Base-by-base conservation (phyloP, 2,888 invertebrate genomes). In the Hirudinaria manillensis region DNA sequence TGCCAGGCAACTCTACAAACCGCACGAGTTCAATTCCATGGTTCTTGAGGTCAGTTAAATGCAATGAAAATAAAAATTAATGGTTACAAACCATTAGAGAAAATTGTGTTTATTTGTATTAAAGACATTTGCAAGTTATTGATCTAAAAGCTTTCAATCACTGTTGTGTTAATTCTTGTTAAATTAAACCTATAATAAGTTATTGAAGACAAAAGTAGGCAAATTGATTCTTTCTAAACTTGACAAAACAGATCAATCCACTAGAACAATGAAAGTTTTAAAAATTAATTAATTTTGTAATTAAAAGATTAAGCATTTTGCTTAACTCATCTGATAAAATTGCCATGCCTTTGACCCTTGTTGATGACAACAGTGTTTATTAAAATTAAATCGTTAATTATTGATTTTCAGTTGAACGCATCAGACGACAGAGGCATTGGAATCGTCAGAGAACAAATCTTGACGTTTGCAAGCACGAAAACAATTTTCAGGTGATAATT, bases 361-460 rank as follows among this genome's bases (percentile, higher is more conserved):
- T 45, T 45, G 16, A 45, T 45, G 45, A 45, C 16, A 16, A 45
- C 1, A 45, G 10, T 45, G 45, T 16, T 45, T 10, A 45, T 45
- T 45, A 45, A 45, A 45, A 45, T 4, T 45, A 16, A 6, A 45
- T 7, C 13, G 45, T 16, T 10, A 16, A 45, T 10, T 4, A 45
- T 16, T 7, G 16, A 21, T 45, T 3, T 83, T 21, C 82, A 94
- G 93, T 87, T 99, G 79, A 99, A 99, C 88, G 98, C 98, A 10
- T 99, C 98, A 0, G 98, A 99, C 88, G 98, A 99, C 84, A 89
- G 98, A 85, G 98, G 98, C 74, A 98, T 98, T 82, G 92, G 91
- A 7, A 93, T 96, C 80, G 96, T 98, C 0, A 88, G 97, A 80
- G 93, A 93, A 0, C 93, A 93, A 85, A 93, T 99, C 80, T 87